phyloP scores from a whole-genome alignment of 2,113 vertebrate species.

The Lathamus discolor region DNA sequence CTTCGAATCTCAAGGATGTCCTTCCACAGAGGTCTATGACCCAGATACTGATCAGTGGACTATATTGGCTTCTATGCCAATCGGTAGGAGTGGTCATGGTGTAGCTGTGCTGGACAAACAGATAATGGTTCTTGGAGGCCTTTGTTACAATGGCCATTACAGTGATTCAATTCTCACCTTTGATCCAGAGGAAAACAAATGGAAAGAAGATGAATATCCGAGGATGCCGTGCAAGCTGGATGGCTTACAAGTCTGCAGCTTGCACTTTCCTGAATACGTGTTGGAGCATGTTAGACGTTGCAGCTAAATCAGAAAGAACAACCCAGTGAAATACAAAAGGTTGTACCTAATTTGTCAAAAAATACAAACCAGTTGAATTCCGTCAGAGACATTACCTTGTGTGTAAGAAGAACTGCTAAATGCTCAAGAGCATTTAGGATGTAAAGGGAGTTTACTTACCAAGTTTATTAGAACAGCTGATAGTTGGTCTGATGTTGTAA shows the following conservation, averaged over 20 bases:
- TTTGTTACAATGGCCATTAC: slow-evolving; percentile 99
- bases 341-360: neutral
- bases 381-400: slow-evolving; percentile 43
- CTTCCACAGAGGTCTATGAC: slow-evolving; percentile 97
- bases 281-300: slow-evolving; percentile 95
- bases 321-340: neutral
- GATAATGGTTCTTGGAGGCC: slow-evolving; percentile 98
- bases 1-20: slow-evolving; percentile 98
- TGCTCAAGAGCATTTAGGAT: slow-evolving; percentile 41
- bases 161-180: slow-evolving; percentile 99
- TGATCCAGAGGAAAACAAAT: slow-evolving; percentile 98
- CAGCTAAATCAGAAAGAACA: slow-evolving; percentile 75
- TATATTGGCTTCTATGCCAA: slow-evolving; percentile 98
- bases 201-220: slow-evolving; percentile 99
- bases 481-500: slow-evolving; percentile 59
- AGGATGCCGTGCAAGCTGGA: slow-evolving; percentile 99
- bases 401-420: slow-evolving; percentile 40
- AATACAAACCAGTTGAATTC: slow-evolving; percentile 8
- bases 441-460: slow-evolving; percentile 45
- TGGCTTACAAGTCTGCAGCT: slow-evolving; percentile 96
- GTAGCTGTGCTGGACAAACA: slow-evolving; percentile 96
- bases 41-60: slow-evolving; percentile 97
- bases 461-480: slow-evolving; percentile 67
- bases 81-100: slow-evolving; percentile 95
- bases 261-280: slow-evolving; percentile 97